Evolutionary conservation across 2,888 invertebrate genomes (phyloP), one percentile per base, ranked within the genome.

Genomic region (Drosophila suboccidentalis): DNA sequence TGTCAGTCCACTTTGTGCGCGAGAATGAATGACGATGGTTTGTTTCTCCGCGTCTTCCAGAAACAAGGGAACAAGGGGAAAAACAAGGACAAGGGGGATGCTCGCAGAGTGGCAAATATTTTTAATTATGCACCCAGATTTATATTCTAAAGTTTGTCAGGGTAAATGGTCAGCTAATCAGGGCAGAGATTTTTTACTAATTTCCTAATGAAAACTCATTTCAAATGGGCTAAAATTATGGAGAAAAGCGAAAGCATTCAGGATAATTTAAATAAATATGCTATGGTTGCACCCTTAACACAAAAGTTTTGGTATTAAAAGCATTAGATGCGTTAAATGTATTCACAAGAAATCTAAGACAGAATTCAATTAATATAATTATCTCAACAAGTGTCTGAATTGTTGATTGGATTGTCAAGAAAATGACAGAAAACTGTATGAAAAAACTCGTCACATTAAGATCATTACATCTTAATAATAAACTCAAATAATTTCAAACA

Each of bases 51-150:
- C 29, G 29, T 51, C 34, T 47, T 6, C 11, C 38, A 11, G 32
- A 5, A 13, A n/a, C 13, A n/a, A 11, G 17, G 11, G 9, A 8
- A 17, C 19, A 6, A 26, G 13, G 9, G 11, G 13, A 4, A 29
- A 19, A 3, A 26, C 13, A 11, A 17, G 3, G 19, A 3, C 1
- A 3, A 19, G 19, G n/a, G 32, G 44, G 34, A 38, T 38, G 44
- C 36, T 26, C 29, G 29, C 50, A 74, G 36, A 44, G 47, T 60
- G 73, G 67, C 63, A 78, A 67, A 68, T 79, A 64, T 87, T 84
- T 89, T 83, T 89, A 83, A 88, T 83, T 83, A 88, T 88, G 78
- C 87, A 64, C 29, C 26, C 26, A n/a, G 11, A 51, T 11, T 4
- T 15, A 19, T 26, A 26, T 26, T 44, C 41, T 32, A 17, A 75